Percentiles rank a stretch among this genome's conserved stretches.
Conservation (phyloP, 2,113 vertebrate species). For the Hippocampus abdominalis region DNA sequence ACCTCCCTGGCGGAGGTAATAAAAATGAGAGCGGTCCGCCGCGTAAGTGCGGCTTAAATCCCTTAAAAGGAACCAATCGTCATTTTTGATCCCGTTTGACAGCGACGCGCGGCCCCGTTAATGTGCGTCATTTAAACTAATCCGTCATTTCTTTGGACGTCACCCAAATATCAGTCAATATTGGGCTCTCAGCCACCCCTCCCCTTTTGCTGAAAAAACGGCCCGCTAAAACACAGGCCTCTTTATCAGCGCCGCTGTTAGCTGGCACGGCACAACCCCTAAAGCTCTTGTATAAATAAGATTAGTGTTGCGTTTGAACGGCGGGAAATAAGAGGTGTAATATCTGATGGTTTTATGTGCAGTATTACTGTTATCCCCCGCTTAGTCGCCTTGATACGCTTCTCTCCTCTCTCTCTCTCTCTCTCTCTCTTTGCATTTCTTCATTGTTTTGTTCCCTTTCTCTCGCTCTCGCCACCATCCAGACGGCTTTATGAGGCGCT, state of each 20-base stretch:
- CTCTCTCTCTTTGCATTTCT: conserved; percentile 39
- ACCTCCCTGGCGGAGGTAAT: conserved; percentile 2
- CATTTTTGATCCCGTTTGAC: conserved; percentile 18
- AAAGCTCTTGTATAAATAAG: conserved; percentile 82
- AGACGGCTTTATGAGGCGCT: conserved; percentile 65
- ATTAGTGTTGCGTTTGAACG: conserved; percentile 76
- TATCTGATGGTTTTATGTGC: conserved; percentile 78
- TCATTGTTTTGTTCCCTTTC: conserved; percentile 49
- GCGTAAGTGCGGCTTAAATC: conserved; percentile 8
- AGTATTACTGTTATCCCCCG: conserved; percentile 76
- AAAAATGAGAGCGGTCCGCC: not conserved
- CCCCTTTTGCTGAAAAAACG: conserved; percentile 33
- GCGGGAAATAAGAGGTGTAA: conserved; percentile 73
- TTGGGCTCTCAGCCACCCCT: conserved; percentile 48
- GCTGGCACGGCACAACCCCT: conserved; percentile 59
- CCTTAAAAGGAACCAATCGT: conserved; percentile 5
- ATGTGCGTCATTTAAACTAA: conserved; percentile 57
- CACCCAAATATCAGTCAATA: conserved; percentile 68
- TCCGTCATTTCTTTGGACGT: conserved; percentile 59
- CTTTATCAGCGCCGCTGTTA: conserved; percentile 63
- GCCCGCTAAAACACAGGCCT: conserved; percentile 60
- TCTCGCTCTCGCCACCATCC: conserved; percentile 42
- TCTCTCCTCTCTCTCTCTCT: conserved; percentile 38
- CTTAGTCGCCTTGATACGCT: conserved; percentile 68
- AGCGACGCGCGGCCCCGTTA: conserved; percentile 30